These are phyloP conservation scores for Torymus auratus DNA, from an alignment of 2,888 invertebrate genomes.

Conservation along the genomic window DNA sequence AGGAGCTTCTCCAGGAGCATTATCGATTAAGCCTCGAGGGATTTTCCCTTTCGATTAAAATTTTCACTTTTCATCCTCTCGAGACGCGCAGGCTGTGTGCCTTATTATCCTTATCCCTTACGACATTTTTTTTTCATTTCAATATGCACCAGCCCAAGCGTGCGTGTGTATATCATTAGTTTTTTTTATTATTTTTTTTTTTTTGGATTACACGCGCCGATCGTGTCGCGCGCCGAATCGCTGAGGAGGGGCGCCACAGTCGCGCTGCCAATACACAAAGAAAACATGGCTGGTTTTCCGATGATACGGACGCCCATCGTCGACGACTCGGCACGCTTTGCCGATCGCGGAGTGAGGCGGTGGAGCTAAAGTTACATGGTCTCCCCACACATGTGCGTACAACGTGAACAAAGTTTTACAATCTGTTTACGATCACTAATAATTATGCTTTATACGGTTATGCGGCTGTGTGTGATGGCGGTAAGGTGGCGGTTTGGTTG, in stretches of 20 bases:
- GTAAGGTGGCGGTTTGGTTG: constrained; percentile 14
- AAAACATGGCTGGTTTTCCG: neutral
- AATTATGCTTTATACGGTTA: constrained; percentile 61
- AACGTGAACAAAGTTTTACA: constrained; percentile 75
- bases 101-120: constrained; percentile 21
- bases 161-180: constrained; percentile 31
- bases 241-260: neutral
- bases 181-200: neutral
- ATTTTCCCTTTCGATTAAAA: constrained; percentile 35
- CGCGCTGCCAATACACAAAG: neutral
- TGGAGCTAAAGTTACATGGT: constrained; percentile 77
- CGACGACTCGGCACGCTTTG: constrained; percentile 46
- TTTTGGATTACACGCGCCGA: constrained; percentile 54
- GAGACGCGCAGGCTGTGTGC: constrained; percentile 55
- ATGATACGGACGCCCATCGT: neutral
- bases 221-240: constrained; percentile 40
- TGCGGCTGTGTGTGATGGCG: constrained; percentile 53
- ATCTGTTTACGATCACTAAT: constrained; percentile 69
- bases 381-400: constrained; percentile 77
- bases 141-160: constrained; percentile 56
- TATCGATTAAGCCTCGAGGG: constrained; percentile 43
- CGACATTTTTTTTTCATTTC: constrained; percentile 37
- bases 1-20: constrained; percentile 53
- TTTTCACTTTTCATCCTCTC: constrained; percentile 25
- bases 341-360: constrained; percentile 59